Conservation (phyloP, 1,140 invertebrate genomes). For the Phocides pigmalion region DNA sequence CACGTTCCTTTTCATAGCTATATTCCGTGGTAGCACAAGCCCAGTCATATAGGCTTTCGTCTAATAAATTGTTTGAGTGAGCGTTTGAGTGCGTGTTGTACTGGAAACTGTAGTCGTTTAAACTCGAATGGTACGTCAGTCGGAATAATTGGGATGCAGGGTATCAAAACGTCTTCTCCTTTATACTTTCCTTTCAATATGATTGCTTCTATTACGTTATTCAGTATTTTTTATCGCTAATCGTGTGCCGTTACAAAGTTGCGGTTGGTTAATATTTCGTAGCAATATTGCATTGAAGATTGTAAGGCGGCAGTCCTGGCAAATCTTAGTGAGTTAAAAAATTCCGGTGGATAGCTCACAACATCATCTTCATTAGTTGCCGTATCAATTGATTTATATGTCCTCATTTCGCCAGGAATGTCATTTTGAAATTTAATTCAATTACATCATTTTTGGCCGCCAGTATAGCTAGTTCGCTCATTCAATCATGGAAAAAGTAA, state of each 20-base stretch:
- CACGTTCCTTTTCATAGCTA: too few relatives aligned
- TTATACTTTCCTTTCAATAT: constrained; percentile 62
- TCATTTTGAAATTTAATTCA: constrained; percentile 40
- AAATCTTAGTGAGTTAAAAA: constrained; percentile 71
- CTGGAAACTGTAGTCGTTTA: constrained; percentile 47
- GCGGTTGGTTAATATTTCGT: constrained; percentile 72
- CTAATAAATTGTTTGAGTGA: too few relatives aligned
- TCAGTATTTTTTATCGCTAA: constrained; percentile 65
- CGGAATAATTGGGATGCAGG: constrained; percentile 66
- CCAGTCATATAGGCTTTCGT: too few relatives aligned
- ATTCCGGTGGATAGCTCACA: constrained; percentile 67
- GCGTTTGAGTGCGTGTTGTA: constrained; percentile 76
- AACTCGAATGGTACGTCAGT: constrained; percentile 70
- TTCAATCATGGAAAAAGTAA: constrained; percentile 49
- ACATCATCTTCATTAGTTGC: constrained; percentile 43
- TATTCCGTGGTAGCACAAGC: too few relatives aligned
- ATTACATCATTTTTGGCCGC: constrained; percentile 40
- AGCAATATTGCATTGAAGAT: constrained; percentile 72
- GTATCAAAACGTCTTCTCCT: constrained; percentile 68
- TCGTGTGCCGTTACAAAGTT: constrained; percentile 78
- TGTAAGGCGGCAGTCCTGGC: constrained; percentile 67
- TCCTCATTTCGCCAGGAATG: constrained; percentile 39
- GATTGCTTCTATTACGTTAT: constrained; percentile 60
- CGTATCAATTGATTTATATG: constrained; percentile 44
- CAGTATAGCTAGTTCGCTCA: constrained; percentile 44